Evolutionary conservation across 2,888 invertebrate genomes (phyloP), one percentile per base, ranked within the genome.

Genomic region (Poecilobothrus nobilitatus): DNA sequence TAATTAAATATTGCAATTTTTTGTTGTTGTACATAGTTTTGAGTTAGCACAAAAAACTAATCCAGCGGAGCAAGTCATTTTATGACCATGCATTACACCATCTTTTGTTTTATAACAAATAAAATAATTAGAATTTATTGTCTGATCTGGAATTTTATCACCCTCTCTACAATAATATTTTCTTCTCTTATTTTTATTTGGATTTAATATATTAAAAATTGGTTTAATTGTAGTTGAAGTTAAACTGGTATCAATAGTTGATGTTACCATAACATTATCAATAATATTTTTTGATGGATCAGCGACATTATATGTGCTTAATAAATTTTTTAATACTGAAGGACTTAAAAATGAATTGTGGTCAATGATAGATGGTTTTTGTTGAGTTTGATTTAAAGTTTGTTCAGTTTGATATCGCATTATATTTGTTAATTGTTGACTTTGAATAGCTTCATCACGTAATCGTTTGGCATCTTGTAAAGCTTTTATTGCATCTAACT

Each of bases 61-160:
- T 44, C 80, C 77, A 66, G 79, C 80, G 0, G 84, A 81, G 72
- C 84, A 85, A 5, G 76, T 79, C 80, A 84, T 81, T 72, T 82
- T 81, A 70, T 83, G 78, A 0, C 81, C 80, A 73, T 81, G 81
- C 75, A 84, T 80, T 61, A 78, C 75, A 2, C 80, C 79, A 22
- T 79, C 77, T 3, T 78, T 74, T 12, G 76, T 78, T 70, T 80
- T 80, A 66, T 80, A 83, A 75, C 84, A 85, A 34, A 84, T 79
- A 73, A 83, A 85, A 71, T 84, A 85, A 73, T 79, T 82, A 53
- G 74, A 78, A 9, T 81, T 78, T 1, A 84, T 84, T 1, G 78
- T 78, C 65, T 80, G 78, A 74, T 85, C 85, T 2, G 80, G 79
- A 10, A 81, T 78, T 74, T 84, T 85, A 41, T 84, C 84, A 3